A percentile compares a stretch with the other conserved stretches of the same genome.
These are phyloP conservation scores for Arbacia lixula DNA, from an alignment of 53 echinoderm and acorn worm species.

Conservation along the genomic window DNA sequence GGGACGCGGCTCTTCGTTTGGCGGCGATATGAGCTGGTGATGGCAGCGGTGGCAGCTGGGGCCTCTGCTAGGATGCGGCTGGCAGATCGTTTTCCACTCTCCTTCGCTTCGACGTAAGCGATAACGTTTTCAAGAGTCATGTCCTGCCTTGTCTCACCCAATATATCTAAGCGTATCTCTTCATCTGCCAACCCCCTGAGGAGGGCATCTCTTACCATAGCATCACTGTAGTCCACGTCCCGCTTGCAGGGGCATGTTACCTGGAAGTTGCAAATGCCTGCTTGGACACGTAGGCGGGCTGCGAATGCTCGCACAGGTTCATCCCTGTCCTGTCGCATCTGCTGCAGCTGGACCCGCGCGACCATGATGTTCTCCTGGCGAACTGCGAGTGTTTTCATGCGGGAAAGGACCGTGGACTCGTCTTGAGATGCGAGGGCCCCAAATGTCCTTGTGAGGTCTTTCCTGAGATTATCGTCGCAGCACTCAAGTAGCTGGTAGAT, in stretches of 20 bases:
- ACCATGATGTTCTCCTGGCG: slow-evolving; percentile 71
- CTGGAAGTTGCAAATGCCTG: slow-evolving; percentile 50
- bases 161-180: slow-evolving; percentile 58
- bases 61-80: neutral
- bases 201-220: slow-evolving; percentile 50
- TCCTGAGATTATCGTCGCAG: slow-evolving; percentile 67
- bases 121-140: slow-evolving; percentile 35
- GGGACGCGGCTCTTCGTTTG: too few relatives aligned
- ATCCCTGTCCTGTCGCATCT: slow-evolving; percentile 61
- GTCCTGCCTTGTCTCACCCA: slow-evolving; percentile 50
- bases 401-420: slow-evolving; percentile 40
- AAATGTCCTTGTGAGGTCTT: slow-evolving; percentile 57
- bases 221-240: slow-evolving; percentile 47
- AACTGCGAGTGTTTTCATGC: slow-evolving; percentile 58
- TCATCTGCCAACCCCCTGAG: slow-evolving; percentile 61
- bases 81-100: slow-evolving; percentile 46
- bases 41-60: slow-evolving; percentile 6
- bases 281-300: slow-evolving; percentile 59
- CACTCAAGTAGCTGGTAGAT: slow-evolving; percentile 75
- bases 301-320: slow-evolving; percentile 51
- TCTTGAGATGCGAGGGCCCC: slow-evolving; percentile 54
- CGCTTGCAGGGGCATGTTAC: slow-evolving; percentile 3
- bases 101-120: slow-evolving; percentile 43
- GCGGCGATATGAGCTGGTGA: slow-evolving; percentile 55
- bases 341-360: slow-evolving; percentile 61